phyloP scores from a whole-genome alignment of 2,113 vertebrate genomes.

The Pica pica region DNA sequence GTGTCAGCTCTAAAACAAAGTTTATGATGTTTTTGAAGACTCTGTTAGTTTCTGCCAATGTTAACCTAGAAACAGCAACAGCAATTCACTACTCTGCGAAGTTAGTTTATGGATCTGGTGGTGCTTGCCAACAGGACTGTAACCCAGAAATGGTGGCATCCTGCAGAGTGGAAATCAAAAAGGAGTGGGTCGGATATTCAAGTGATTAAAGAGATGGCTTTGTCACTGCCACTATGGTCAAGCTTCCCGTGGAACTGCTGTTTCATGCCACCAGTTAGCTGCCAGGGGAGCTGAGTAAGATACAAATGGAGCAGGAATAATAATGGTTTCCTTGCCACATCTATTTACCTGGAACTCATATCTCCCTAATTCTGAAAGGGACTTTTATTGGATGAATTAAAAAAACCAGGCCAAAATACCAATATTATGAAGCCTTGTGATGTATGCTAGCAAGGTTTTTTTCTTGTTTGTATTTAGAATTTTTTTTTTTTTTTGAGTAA shows the following conservation, averaged over 20 bases:
- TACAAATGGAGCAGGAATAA: not conserved
- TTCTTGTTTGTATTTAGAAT: not conserved
- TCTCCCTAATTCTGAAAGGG: not conserved
- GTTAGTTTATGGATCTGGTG: slow-evolving; percentile 17
- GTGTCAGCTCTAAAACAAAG: slow-evolving; percentile 37
- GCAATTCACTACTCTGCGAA: not conserved
- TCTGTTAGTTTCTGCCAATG: slow-evolving; percentile 39
- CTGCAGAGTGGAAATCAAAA: not conserved
- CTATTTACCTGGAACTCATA: not conserved
- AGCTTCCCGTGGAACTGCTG: not conserved
- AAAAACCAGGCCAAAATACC: fast-evolving
- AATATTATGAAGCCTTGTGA: not conserved
- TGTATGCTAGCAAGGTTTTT: not conserved
- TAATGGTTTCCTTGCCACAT: not conserved
- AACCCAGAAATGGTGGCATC: not conserved
- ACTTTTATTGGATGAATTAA: not conserved
- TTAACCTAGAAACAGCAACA: slow-evolving; percentile 30
- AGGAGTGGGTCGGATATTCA: not conserved
- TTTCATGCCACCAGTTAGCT: not conserved
- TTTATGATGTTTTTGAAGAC: slow-evolving; percentile 49
- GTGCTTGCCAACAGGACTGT: not conserved
- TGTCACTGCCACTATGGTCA: not conserved
- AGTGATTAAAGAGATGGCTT: not conserved
- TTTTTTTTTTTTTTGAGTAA: not conserved
- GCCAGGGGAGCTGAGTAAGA: not conserved